phyloP scores from a whole-genome alignment of 2,888 invertebrate genomes.

The Bibio marci region DNA sequence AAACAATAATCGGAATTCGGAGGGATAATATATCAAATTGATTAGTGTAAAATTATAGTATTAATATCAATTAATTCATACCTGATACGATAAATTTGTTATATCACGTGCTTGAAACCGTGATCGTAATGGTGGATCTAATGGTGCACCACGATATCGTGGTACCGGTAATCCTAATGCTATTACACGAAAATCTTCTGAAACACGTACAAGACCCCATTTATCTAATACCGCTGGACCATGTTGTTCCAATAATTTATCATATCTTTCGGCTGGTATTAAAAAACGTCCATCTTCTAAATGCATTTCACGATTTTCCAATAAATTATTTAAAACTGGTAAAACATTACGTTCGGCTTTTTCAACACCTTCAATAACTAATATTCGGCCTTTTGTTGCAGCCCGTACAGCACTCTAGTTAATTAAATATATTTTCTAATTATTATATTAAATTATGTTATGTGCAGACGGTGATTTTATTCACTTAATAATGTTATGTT shows the following conservation, averaged over 20 bases:
- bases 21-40: too few species aligned
- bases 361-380: slow-evolving; percentile 90
- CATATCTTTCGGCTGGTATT: slow-evolving; percentile 76
- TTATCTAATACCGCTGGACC: slow-evolving; percentile 57
- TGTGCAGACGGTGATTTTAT: too few species aligned
- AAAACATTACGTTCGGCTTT: slow-evolving; percentile 94
- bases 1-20: too few species aligned
- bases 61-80: too few species aligned
- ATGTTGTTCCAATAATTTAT: slow-evolving; percentile 73
- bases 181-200: slow-evolving; percentile 82
- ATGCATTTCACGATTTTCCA: slow-evolving; percentile 97
- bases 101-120: slow-evolving; percentile 88
- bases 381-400: slow-evolving; percentile 70
- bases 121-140: slow-evolving; percentile 89
- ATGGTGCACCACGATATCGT: slow-evolving; percentile 74
- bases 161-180: slow-evolving; percentile 85
- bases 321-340: slow-evolving; percentile 85
- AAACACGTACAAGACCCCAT: slow-evolving; percentile 83
- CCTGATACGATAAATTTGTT: slow-evolving; percentile 24
- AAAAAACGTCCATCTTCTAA: slow-evolving; percentile 91
- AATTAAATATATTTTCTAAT: too few species aligned
- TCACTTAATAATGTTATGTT: too few species aligned
- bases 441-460: too few species aligned
- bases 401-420: slow-evolving; percentile 83
- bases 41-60: too few species aligned